phyloP scores from a whole-genome alignment of 2,888 invertebrate genomes.

The Emmelina monodactyla region DNA sequence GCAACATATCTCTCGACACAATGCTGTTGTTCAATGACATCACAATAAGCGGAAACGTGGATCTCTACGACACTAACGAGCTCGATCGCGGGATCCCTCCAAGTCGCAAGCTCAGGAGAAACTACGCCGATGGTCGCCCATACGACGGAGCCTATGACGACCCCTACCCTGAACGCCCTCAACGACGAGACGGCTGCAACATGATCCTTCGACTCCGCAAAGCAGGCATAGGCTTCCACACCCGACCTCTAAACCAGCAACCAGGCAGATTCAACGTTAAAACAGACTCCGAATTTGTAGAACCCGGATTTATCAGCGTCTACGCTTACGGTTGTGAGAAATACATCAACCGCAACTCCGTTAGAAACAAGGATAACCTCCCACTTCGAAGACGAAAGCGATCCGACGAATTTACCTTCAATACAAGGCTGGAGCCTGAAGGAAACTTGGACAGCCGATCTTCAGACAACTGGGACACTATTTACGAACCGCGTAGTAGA shows the following conservation, averaged over 20 bases:
- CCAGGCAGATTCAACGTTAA: constrained; percentile 76
- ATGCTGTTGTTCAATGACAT: constrained; percentile 80
- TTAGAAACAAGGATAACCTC: constrained; percentile 42
- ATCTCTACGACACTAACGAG: constrained; percentile 59
- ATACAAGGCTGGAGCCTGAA: constrained; percentile 32
- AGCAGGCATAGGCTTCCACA: constrained; percentile 81
- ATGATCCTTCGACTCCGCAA: constrained; percentile 80
- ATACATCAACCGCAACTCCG: constrained; percentile 50
- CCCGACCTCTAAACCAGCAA: constrained; percentile 73
- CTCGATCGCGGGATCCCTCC: constrained; percentile 38
- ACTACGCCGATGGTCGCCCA: constrained; percentile 44
- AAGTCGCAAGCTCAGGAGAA: constrained; percentile 32
- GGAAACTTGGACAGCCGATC: constrained; percentile 28
- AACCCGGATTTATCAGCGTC: constrained; percentile 85
- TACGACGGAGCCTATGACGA: constrained; percentile 33
- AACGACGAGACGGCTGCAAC: constrained; percentile 68
- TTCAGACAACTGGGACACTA: constrained; percentile 36
- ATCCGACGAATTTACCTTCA: constrained; percentile 51
- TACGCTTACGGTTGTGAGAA: constrained; percentile 84
- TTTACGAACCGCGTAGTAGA: constrained; percentile 42
- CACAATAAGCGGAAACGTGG: constrained; percentile 79
- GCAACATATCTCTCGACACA: constrained; percentile 77
- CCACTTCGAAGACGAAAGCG: constrained; percentile 37
- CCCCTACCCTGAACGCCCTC: constrained; percentile 15
- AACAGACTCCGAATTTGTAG: constrained; percentile 84